Evolutionary conservation across 1,140 invertebrate species (phyloP).

Genomic region (Orchesella cincta): DNA sequence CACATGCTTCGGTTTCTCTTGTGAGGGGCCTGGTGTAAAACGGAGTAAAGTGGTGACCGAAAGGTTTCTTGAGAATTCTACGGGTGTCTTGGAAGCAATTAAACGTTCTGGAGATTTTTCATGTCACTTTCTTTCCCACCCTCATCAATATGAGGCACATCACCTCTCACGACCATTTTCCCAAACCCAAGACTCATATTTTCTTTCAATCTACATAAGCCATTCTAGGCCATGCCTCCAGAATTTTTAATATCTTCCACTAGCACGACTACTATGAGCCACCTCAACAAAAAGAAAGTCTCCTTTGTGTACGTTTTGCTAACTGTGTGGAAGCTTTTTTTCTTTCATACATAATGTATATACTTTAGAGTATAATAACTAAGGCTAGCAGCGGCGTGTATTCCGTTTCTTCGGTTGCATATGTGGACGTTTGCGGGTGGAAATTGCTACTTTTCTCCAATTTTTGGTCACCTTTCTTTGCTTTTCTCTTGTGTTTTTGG

Average conservation of each 20-base stretch:
- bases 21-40: background rate
- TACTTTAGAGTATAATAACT: too few relatives aligned
- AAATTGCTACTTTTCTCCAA: conserved; percentile 17
- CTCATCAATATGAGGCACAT: conserved; percentile 51
- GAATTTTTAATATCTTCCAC: conserved; percentile 50
- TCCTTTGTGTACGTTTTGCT: conserved; percentile 5
- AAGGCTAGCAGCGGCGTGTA: too few relatives aligned
- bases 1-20: background rate
- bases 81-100: conserved; percentile 51
- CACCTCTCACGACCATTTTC: conserved; percentile 46
- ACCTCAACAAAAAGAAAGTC: conserved; percentile 15
- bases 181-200: conserved; percentile 48
- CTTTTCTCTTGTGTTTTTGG: background rate
- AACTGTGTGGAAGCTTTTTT: too few relatives aligned
- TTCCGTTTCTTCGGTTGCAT: background rate
- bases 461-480: conserved; percentile 14
- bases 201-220: conserved; percentile 53
- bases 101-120: conserved; percentile 51
- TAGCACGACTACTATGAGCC: conserved; percentile 14
- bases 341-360: too few relatives aligned
- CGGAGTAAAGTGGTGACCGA: background rate
- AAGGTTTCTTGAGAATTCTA: conserved; percentile 48
- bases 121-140: conserved; percentile 45
- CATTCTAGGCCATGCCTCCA: conserved; percentile 41
- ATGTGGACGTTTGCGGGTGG: background rate